phyloP scores from a whole-genome alignment of 2,888 invertebrate species.

The Polia nebulosa region DNA sequence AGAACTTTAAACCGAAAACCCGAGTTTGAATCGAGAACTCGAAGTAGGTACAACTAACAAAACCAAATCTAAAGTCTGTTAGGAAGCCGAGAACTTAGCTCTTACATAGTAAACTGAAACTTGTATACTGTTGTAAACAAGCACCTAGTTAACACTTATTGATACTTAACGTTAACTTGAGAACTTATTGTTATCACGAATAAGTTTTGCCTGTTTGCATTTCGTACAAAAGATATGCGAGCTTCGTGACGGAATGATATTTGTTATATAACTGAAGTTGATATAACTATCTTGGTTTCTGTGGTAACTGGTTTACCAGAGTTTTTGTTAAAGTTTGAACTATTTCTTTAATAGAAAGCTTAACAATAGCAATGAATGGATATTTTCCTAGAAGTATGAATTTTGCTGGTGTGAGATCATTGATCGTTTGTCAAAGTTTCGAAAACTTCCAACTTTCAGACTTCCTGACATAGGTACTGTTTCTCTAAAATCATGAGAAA shows the following conservation, averaged over 20 bases:
- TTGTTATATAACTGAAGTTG: constrained; percentile 31
- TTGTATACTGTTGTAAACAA: constrained; percentile 67
- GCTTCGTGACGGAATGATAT: constrained; percentile 7
- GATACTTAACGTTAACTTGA: constrained; percentile 61
- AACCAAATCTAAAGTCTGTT: constrained; percentile 75
- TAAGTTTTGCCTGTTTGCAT: constrained; percentile 42
- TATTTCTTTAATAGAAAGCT: background rate
- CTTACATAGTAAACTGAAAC: constrained; percentile 60
- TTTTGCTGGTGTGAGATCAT: background rate
- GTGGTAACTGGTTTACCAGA: background rate
- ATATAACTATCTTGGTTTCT: constrained; percentile 3
- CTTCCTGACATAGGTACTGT: background rate
- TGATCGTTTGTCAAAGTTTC: background rate
- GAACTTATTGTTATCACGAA: constrained; percentile 50
- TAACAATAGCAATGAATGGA: background rate
- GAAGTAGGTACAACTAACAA: constrained; percentile 68
- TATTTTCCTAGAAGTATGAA: background rate
- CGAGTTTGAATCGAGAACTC: constrained; percentile 63
- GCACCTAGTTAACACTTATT: constrained; percentile 72
- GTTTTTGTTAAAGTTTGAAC: background rate
- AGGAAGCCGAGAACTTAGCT: constrained; percentile 72
- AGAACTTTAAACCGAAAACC: constrained; percentile 16
- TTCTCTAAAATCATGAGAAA: background rate
- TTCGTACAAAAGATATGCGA: constrained; percentile 26
- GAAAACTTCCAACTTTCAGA: background rate